Conservation (phyloP, 2,113 vertebrate species). For the Callaeas wilsoni region DNA sequence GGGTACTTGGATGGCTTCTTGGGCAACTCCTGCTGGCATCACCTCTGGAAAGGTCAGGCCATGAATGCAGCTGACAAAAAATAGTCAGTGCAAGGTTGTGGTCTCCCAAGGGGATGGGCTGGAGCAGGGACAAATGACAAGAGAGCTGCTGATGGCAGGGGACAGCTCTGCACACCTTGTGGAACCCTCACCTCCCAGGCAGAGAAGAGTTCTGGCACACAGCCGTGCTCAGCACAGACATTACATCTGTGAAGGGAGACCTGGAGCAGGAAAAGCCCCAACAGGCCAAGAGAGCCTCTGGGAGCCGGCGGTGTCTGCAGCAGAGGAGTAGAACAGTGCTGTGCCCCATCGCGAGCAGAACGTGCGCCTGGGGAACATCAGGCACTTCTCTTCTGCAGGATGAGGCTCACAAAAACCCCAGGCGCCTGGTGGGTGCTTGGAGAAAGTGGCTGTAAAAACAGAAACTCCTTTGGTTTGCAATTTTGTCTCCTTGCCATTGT, state of each 20-base stretch:
- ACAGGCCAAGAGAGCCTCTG: not conserved
- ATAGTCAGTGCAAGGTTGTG: not conserved
- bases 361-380: fast-evolving
- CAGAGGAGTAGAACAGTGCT: not conserved
- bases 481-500: not conserved
- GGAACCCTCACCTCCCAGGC: not conserved
- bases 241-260: not conserved
- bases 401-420: not conserved
- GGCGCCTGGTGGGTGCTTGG: not conserved
- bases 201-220: not conserved
- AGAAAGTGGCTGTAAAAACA: not conserved
- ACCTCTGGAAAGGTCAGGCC: not conserved
- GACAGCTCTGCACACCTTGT: not conserved
- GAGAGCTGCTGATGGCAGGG: not conserved
- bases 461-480: not conserved
- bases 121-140: not conserved
- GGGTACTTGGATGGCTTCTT: not conserved
- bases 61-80: not conserved
- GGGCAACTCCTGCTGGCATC: not conserved
- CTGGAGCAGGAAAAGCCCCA: not conserved
- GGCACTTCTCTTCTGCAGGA: not conserved
- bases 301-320: not conserved
- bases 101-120: not conserved
- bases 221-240: fast-evolving
- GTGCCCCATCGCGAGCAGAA: fast-evolving